phyloP scores from a whole-genome alignment of 2,888 invertebrate genomes.

The Germaria angustata region DNA sequence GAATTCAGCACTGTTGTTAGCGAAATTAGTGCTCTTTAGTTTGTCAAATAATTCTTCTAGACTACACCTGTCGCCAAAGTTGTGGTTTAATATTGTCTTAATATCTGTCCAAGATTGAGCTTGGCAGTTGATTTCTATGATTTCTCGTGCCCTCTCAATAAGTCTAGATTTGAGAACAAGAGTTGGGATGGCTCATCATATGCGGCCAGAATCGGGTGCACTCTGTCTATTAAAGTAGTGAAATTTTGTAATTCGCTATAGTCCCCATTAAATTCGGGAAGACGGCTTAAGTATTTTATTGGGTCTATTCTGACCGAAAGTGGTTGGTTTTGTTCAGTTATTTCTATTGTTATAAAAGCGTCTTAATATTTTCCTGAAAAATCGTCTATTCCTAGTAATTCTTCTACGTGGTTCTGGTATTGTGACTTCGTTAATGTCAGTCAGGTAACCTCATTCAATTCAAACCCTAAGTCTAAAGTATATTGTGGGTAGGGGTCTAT shows the following conservation, averaged over 20 bases:
- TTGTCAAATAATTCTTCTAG: constrained; percentile 31
- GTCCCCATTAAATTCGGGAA: not conserved
- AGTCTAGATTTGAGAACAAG: not conserved
- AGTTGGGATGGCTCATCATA: not conserved
- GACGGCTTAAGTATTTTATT: not conserved
- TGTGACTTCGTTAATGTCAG: too few relatives aligned
- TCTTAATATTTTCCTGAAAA: too few relatives aligned
- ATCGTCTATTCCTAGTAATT: constrained; percentile 6
- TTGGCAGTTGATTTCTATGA: not conserved
- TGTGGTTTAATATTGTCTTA: not conserved
- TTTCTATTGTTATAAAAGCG: not conserved
- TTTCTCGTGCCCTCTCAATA: too few relatives aligned
- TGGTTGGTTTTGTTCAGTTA: not conserved
- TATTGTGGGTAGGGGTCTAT: constrained; percentile 6
- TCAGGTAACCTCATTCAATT: not conserved
- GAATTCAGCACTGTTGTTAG: constrained; percentile 37
- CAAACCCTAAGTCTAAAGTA: not conserved
- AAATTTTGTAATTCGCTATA: constrained; percentile 3
- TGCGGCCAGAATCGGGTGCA: not conserved
- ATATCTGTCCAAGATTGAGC: not conserved
- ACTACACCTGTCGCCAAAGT: not conserved
- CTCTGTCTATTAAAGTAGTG: not conserved
- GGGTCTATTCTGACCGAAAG: not conserved
- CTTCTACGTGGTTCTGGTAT: not conserved
- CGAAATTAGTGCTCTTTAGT: constrained; percentile 32